Base-by-base conservation (phyloP, 2,113 vertebrate genomes). In the Macheiramphus alcinus region DNA sequence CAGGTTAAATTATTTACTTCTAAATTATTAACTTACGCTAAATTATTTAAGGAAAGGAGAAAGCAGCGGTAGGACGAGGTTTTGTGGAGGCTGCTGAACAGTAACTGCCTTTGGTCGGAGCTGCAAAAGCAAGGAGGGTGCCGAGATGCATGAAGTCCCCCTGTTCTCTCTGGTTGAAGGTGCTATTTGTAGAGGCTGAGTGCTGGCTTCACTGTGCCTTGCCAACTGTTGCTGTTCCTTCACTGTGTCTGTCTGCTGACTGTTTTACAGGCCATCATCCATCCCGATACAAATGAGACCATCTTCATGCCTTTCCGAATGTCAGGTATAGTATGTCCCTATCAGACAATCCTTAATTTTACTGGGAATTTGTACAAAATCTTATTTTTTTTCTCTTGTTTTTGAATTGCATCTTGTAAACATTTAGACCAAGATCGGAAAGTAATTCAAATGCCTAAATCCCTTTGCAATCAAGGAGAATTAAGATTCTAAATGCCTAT, bases 231-330 rank as follows among this genome's bases (percentile, higher is more conserved):
- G 31, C 38, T 26, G 48, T 47, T 52, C 63, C 63, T 71, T 96
- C 84, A 95, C n/a, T 0, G 2, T 12, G 16, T 9, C 70, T 48
- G 27, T 95, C 8, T 94, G 72, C 73, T 83, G 65, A 26, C 68
- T 61, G 22, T 80, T 74, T 97, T 93, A 10, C 98, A 99, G 99
- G 99, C 99, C 94, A 99, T 99, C 98, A 98, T 99, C 95, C 99
- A 99, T 79, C 99, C 99, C 0, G 99, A 99, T 90, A 99, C 99
- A 1, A 99, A 99, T 38, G 99, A 99, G 98, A 99, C 99, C 98
- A 99, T 99, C 98, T 98, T 99, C 98, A 99, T 99, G 99, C 99
- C 99, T 89, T 99, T 99, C 98, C 98, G 99, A 65, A 99, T 99
- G 99, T 99, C 99, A 99, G 99, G 99, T 99, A 98, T 10, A 67